Evolutionary conservation across 2,797 vertebrate genomes (phyloP).

Genomic region (Helarctos malayanus): DNA sequence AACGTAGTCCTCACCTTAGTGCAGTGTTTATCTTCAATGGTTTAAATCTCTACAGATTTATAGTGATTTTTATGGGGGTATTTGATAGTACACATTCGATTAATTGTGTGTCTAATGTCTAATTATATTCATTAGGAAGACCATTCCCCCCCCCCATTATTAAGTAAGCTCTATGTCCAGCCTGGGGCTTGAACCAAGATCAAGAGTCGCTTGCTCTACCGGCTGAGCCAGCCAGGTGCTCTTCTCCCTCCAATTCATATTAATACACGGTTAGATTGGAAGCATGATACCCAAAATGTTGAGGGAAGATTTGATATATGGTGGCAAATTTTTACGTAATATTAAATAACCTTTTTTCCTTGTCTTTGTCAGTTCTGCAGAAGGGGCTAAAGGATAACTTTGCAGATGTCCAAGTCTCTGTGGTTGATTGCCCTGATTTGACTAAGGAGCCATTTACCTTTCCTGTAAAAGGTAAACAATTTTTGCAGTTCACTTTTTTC

Average conservation of each 20-base stretch:
- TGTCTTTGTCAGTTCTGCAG: conserved; percentile 92
- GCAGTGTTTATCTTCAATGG: neutral
- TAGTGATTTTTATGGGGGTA: neutral
- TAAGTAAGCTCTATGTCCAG: neutral
- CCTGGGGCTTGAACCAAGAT: neutral
- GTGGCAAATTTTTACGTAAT: conserved; percentile 55
- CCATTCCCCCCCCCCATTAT: neutral
- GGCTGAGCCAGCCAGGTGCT: neutral
- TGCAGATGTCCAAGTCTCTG: conserved; percentile 94
- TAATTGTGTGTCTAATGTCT: neutral
- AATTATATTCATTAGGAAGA: conserved; percentile 46
- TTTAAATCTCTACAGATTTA: neutral
- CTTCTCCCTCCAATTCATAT: neutral
- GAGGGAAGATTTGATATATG: conserved; percentile 7
- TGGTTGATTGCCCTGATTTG: conserved; percentile 97
- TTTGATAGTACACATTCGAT: neutral
- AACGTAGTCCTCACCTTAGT: neutral
- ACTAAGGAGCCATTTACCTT: conserved; percentile 95
- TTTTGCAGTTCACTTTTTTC: conserved; percentile 11
- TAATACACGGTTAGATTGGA: neutral
- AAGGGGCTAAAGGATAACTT: conserved; percentile 94
- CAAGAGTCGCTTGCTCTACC: neutral
- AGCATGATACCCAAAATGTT: neutral
- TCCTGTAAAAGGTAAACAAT: conserved; percentile 94
- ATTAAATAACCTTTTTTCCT: conserved; percentile 48